A percentile compares a stretch with the other conserved stretches of the same genome.
Evolutionary conservation across 1,140 invertebrate genomes (phyloP).

Genomic region (Drosophila mauritiana): DNA sequence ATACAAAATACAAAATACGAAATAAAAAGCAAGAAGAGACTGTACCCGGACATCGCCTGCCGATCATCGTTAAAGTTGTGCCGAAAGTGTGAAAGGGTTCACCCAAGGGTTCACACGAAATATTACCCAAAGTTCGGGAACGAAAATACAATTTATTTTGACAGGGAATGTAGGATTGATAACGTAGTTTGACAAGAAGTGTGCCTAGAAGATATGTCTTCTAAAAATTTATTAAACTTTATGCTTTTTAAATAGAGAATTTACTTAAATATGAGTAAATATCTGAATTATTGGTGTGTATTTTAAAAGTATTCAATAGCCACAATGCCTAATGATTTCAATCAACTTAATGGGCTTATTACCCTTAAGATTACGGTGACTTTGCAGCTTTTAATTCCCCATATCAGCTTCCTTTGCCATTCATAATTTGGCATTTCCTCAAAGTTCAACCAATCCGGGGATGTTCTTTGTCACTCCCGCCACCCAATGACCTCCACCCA

Average conservation of each 20-base stretch:
- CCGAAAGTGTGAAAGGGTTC: conserved; percentile 78
- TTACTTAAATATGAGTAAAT: neutral
- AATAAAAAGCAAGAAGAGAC: conserved; percentile 3
- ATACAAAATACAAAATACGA: conserved; percentile 1
- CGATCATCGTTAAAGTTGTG: conserved; percentile 43
- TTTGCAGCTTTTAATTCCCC: conserved; percentile 7
- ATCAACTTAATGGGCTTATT: conserved; percentile 1
- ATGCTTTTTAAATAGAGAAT: neutral
- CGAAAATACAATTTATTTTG: conserved; percentile 10
- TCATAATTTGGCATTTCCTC: conserved; percentile 20
- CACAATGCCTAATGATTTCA: neutral
- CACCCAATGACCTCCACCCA: neutral
- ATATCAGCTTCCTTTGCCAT: conserved; percentile 1
- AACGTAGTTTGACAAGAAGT: neutral
- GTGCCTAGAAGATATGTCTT: neutral
- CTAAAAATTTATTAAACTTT: neutral
- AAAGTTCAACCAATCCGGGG: conserved; percentile 28
- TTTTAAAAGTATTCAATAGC: neutral
- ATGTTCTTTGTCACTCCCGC: conserved; percentile 11
- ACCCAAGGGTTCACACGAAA: conserved; percentile 73
- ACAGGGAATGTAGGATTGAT: neutral
- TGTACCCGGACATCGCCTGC: conserved; percentile 29
- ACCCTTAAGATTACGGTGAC: neutral
- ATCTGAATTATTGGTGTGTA: neutral
- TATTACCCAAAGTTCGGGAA: conserved; percentile 22